A percentile compares a stretch with the other conserved stretches of the same genome.
Conservation (phyloP, 2,888 invertebrate species). For the Eumerus sabulonum region DNA sequence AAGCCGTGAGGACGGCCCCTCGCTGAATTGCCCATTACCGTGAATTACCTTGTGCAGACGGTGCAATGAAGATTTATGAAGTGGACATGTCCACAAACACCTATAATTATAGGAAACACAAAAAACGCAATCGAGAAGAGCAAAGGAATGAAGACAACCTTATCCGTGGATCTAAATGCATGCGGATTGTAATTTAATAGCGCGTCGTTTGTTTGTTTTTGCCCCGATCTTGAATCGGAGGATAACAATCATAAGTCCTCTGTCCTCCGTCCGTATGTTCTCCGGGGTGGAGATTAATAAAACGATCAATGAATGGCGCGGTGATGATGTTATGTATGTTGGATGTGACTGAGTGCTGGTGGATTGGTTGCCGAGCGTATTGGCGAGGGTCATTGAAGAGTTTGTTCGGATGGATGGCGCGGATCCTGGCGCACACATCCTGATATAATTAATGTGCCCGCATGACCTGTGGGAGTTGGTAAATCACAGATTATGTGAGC, state of each 20-base stretch:
- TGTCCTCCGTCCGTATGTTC: background rate
- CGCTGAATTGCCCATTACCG: conserved; percentile 60
- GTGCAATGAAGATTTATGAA: conserved; percentile 69
- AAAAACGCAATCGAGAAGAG: conserved; percentile 26
- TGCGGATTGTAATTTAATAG: conserved; percentile 66
- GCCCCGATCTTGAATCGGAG: conserved; percentile 40
- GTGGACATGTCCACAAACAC: conserved; percentile 69
- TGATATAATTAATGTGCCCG: conserved; percentile 71
- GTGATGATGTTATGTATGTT: conserved; percentile 28
- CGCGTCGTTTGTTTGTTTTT: conserved; percentile 65
- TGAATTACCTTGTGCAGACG: conserved; percentile 58
- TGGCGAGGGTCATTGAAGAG: conserved; percentile 52
- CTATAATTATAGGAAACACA: conserved; percentile 65
- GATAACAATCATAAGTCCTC: conserved; percentile 54
- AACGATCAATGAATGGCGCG: conserved; percentile 61
- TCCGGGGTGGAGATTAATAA: conserved; percentile 56
- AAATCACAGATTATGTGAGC: conserved; percentile 71
- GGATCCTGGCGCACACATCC: conserved; percentile 66
- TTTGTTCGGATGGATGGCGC: conserved; percentile 48
- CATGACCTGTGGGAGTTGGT: conserved; percentile 72
- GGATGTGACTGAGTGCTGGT: conserved; percentile 21
- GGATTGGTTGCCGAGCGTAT: conserved; percentile 38
- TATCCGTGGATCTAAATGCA: conserved; percentile 64
- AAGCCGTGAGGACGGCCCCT: conserved; percentile 33
- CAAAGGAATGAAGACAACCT: conserved; percentile 34